phyloP scores from a whole-genome alignment of 1,140 invertebrate species.

The Ostrea edulis region DNA sequence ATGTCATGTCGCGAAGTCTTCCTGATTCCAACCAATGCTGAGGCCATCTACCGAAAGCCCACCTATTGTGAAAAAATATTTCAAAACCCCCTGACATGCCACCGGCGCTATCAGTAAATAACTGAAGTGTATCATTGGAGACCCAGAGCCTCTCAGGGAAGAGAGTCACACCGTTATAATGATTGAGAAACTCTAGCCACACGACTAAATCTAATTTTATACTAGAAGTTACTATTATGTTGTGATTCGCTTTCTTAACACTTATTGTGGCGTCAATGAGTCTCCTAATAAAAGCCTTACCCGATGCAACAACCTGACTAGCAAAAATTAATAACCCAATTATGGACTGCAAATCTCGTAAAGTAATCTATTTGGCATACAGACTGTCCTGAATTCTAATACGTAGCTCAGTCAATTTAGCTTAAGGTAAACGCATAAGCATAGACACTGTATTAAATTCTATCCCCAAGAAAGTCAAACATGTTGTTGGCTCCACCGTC shows the following conservation, averaged over 20 bases:
- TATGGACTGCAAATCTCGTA: too few species aligned
- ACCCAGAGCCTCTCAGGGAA: constrained; percentile 34
- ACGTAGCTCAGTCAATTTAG: too few species aligned
- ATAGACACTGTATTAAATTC: too few species aligned
- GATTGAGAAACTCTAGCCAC: too few species aligned
- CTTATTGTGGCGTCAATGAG: neutral
- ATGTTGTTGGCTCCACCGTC: too few species aligned
- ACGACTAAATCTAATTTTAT: neutral
- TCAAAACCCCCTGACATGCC: neutral
- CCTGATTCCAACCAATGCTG: constrained; percentile 11
- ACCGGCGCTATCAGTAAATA: neutral
- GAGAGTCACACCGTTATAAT: neutral
- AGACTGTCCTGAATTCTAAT: too few species aligned
- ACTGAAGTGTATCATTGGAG: neutral
- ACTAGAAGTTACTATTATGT: neutral
- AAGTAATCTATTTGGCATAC: neutral
- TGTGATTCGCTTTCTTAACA: too few species aligned
- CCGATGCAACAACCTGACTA: neutral
- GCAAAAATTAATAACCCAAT: neutral
- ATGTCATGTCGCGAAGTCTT: constrained; percentile 2
- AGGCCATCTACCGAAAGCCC: too few species aligned
- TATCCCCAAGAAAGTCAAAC: too few species aligned
- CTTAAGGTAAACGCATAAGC: neutral
- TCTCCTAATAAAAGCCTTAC: neutral
- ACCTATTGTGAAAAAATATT: too few species aligned